A percentile compares a stretch with the other conserved stretches of the same genome.
phyloP scores from a whole-genome alignment of 2,797 vertebrate species.

The Austrolebias charrua region DNA sequence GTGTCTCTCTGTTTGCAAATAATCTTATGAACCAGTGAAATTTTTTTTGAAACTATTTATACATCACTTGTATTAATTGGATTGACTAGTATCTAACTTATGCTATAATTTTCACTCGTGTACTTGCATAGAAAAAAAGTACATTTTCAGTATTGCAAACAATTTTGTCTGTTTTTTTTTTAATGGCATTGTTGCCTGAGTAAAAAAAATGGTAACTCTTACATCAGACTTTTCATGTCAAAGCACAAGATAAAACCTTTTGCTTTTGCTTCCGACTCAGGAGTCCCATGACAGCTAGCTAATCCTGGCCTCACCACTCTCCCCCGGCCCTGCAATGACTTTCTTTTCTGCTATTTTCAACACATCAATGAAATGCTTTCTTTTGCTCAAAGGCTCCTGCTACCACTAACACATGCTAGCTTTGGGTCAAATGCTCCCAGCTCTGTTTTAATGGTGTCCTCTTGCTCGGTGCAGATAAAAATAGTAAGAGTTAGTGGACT shows the following conservation, averaged over 20 bases:
- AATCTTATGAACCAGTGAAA: no score
- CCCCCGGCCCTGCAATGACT: conserved; percentile 7
- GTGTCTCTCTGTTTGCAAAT: no score
- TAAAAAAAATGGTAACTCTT: conserved; percentile 27
- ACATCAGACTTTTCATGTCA: conserved; percentile 15
- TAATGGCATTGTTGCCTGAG: conserved; percentile 11
- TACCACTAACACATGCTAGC: conserved; percentile 19
- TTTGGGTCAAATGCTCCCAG: conserved; percentile 51
- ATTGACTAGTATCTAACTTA: no score
- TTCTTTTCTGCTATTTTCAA: conserved; percentile 10
- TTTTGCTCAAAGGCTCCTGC: conserved; percentile 22
- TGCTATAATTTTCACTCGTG: no score
- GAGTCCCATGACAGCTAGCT: conserved; percentile 23
- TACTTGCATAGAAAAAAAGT: no score
- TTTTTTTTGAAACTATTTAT: no score
- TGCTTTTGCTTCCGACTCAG: conserved; percentile 21
- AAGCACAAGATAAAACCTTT: conserved; percentile 19
- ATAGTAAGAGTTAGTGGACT: conserved; percentile 35
- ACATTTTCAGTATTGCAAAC: no score
- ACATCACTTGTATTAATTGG: no score
- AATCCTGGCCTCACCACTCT: conserved; percentile 10
- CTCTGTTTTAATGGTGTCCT: conserved; percentile 49
- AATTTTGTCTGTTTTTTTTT: no score
- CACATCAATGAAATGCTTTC: conserved; percentile 10
- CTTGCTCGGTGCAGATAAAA: conserved; percentile 39